A percentile compares a stretch with the other conserved stretches of the same genome.
Conservation (phyloP, 2,797 vertebrate species). For the Poeciliopsis gracilis region DNA sequence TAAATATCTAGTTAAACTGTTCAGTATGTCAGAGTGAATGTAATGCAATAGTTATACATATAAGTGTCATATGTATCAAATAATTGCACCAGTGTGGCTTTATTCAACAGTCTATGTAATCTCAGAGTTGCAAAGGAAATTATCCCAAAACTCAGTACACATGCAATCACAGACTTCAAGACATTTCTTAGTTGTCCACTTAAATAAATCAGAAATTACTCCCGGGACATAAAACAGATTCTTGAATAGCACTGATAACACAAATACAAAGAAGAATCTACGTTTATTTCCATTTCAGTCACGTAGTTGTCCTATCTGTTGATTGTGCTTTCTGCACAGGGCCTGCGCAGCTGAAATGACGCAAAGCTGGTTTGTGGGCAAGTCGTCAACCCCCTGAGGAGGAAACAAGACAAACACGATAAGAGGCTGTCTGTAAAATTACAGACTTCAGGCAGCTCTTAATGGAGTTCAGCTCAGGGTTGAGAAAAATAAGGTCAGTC, state of each 20-base stretch:
- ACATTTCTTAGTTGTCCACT: slow-evolving; percentile 13
- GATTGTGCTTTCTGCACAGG: slow-evolving; percentile 26
- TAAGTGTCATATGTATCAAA: not conserved
- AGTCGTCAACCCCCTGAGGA: slow-evolving; percentile 62
- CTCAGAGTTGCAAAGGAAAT: not conserved
- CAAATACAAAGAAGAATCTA: slow-evolving; percentile 6
- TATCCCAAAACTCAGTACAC: slow-evolving; percentile 11
- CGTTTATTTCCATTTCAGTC: slow-evolving; percentile 32
- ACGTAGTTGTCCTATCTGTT: slow-evolving; percentile 22
- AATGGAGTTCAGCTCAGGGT: slow-evolving; percentile 80
- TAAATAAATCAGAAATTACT: slow-evolving; percentile 24
- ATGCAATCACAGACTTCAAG: slow-evolving; percentile 27
- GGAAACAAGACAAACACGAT: slow-evolving; percentile 75
- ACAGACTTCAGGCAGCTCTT: slow-evolving; percentile 74
- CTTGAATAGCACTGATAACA: slow-evolving; percentile 20
- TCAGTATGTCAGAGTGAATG: not conserved
- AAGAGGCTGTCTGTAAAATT: slow-evolving; percentile 81
- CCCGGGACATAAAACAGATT: slow-evolving; percentile 10
- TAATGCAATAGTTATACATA: not conserved
- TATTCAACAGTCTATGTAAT: slow-evolving; percentile 4
- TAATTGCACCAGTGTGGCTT: not conserved
- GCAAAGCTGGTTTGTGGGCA: slow-evolving; percentile 60
- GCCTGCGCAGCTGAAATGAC: slow-evolving; percentile 39
- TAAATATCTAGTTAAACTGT: not conserved
- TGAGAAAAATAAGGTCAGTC: slow-evolving; percentile 76